Conservation (phyloP, 1,140 invertebrate genomes). For the Drosophila burlai region DNA sequence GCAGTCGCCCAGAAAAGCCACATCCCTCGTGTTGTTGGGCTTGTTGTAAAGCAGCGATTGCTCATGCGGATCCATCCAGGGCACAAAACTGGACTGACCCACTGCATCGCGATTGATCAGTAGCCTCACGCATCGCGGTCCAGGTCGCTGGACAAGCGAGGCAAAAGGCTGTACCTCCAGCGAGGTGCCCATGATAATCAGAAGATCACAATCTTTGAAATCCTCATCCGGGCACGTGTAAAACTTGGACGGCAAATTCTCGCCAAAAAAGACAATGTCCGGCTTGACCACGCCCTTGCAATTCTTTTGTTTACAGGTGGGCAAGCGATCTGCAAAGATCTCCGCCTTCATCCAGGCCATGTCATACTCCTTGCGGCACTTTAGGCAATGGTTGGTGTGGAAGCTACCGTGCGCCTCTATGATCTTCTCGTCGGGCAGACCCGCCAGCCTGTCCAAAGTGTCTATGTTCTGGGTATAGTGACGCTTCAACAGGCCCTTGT, state of each 20-base stretch:
- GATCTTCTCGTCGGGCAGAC: conserved; percentile 93
- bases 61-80: conserved; percentile 57
- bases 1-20: conserved; percentile 94
- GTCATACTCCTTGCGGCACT: conserved; percentile 90
- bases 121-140: conserved; percentile 89
- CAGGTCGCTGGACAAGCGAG: conserved; percentile 92
- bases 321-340: conserved; percentile 91
- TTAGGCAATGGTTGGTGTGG: conserved; percentile 93
- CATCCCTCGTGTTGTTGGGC: conserved; percentile 90
- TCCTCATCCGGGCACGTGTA: conserved; percentile 89
- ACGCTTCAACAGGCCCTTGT: conserved; percentile 92
- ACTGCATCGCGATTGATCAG: conserved; percentile 94
- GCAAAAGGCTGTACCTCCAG: conserved; percentile 98
- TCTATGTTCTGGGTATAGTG: conserved; percentile 98
- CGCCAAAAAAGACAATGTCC: conserved; percentile 98
- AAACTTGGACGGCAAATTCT: conserved; percentile 93
- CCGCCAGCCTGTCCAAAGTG: conserved; percentile 94
- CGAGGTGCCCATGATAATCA: conserved; percentile 98
- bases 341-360: conserved; percentile 92
- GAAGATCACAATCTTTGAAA: conserved; percentile 94
- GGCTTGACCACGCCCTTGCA: conserved; percentile 94
- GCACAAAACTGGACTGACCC: conserved; percentile 85
- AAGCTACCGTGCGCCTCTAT: conserved; percentile 98
- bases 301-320: conserved; percentile 88
- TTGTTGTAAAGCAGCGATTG: conserved; percentile 88